Percentiles rank a stretch among this genome's conserved stretches.
phyloP scores from a whole-genome alignment of 1,140 invertebrate species.

The Drosophila pseudoananassae region DNA sequence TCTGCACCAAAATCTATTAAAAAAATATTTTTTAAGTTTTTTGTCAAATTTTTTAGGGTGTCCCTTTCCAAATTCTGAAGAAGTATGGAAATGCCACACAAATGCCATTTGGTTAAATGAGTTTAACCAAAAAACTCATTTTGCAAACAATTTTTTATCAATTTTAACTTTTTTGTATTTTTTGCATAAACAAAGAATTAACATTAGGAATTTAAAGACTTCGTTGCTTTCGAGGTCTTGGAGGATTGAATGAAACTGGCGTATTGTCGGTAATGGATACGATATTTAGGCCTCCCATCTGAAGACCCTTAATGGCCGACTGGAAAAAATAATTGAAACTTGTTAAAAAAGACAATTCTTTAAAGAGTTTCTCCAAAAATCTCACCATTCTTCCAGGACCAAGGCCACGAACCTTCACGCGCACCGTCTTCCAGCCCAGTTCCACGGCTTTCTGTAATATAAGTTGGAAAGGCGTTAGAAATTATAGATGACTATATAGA shows the following conservation, averaged over 20 bases:
- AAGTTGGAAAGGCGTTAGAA: neutral
- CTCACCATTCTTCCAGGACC: constrained; percentile 94
- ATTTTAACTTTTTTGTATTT: neutral
- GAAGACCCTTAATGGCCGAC: constrained; percentile 96
- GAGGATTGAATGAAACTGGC: constrained; percentile 91
- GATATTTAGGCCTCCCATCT: constrained; percentile 94
- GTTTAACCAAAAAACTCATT: neutral
- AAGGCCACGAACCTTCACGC: constrained; percentile 91
- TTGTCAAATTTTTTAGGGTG: too few species aligned
- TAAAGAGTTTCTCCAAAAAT: neutral
- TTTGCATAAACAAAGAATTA: constrained; percentile 3
- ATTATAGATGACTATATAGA: too few species aligned
- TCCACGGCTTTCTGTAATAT: constrained; percentile 88
- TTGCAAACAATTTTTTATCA: constrained; percentile 9
- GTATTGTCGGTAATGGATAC: constrained; percentile 96
- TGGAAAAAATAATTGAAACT: constrained; percentile 83
- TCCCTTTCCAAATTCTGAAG: too few species aligned
- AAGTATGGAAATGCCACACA: too few species aligned
- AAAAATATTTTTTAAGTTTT: too few species aligned
- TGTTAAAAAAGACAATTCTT: neutral
- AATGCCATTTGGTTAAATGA: too few species aligned
- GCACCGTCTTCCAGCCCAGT: constrained; percentile 89
- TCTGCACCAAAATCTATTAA: too few species aligned
- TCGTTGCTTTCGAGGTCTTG: constrained; percentile 89
- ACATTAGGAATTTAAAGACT: constrained; percentile 86